phyloP scores from a whole-genome alignment of 2,797 vertebrate genomes.

The Toxotes lorentzi region DNA sequence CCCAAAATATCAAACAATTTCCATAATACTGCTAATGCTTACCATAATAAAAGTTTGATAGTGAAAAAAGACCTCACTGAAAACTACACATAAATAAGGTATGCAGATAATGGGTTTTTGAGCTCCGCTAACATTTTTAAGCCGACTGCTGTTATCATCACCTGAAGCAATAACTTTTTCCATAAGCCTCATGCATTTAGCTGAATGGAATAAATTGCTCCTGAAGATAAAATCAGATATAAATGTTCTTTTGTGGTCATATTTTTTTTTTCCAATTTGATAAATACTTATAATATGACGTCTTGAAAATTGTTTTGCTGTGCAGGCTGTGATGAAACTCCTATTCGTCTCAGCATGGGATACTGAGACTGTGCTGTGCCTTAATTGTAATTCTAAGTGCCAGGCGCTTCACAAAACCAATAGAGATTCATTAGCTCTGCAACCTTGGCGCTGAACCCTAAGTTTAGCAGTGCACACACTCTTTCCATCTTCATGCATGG shows the following conservation, averaged over 20 bases:
- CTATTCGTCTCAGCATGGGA: conserved; percentile 47
- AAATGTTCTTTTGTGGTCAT: conserved; percentile 11
- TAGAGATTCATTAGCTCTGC: conserved; percentile 69
- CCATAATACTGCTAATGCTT: not conserved
- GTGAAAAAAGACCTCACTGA: not conserved
- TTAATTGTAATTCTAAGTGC: conserved; percentile 69
- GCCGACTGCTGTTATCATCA: conserved; percentile 24
- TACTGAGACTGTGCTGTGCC: conserved; percentile 21
- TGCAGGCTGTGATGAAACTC: conserved; percentile 30
- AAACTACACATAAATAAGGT: conserved; percentile 10
- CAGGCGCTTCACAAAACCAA: conserved; percentile 64
- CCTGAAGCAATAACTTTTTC: conserved; percentile 7
- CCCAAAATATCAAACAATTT: not conserved
- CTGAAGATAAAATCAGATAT: conserved; percentile 12
- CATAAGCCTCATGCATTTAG: conserved; percentile 6
- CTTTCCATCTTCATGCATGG: conserved; percentile 52
- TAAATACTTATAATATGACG: conserved; percentile 8
- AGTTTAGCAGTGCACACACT: conserved; percentile 40
- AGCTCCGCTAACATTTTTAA: conserved; percentile 32
- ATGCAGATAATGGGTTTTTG: not conserved
- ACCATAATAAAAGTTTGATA: conserved; percentile 1
- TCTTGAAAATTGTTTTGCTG: conserved; percentile 19
- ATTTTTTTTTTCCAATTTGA: not conserved
- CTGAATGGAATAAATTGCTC: conserved; percentile 2
- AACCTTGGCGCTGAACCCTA: conserved; percentile 56